These are phyloP conservation scores for Steinernema hermaphroditum DNA, from an alignment of 2,888 invertebrate species.

Conservation along the genomic window DNA sequence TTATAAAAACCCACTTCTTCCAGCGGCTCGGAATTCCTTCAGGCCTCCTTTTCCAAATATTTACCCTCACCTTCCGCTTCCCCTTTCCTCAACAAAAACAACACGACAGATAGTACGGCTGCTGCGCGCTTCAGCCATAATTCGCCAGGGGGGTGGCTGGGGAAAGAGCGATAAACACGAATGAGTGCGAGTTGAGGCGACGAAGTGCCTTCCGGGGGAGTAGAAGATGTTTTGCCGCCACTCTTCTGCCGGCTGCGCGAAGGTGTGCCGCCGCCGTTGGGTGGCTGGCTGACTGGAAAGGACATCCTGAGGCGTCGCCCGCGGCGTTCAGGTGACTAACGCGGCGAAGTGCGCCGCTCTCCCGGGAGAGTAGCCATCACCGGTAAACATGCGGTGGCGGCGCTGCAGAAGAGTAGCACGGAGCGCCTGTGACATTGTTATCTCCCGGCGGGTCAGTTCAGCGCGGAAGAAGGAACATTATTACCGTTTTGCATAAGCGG, in stretches of 20 bases:
- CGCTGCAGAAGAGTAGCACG: not conserved
- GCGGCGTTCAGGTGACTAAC: not conserved
- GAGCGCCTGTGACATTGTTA: not conserved
- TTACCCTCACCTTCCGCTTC: too few relatives aligned
- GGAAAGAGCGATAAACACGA: not conserved
- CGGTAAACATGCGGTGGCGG: conserved; percentile 17
- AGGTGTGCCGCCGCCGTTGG: not conserved
- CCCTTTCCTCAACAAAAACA: too few relatives aligned
- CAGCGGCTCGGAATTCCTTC: too few relatives aligned
- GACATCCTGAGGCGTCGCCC: not conserved
- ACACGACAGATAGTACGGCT: too few relatives aligned
- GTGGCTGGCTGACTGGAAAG: not conserved
- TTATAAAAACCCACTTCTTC: too few relatives aligned
- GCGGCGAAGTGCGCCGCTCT: not conserved
- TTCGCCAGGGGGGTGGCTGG: not conserved
- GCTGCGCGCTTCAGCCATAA: too few relatives aligned
- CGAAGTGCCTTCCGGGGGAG: conserved; percentile 4
- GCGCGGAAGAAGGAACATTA: conserved; percentile 27
- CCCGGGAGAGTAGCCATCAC: not conserved
- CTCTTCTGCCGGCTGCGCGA: not conserved
- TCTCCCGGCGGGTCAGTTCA: not conserved
- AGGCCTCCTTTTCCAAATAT: too few relatives aligned
- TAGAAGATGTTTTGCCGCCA: not conserved
- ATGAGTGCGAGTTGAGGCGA: not conserved
- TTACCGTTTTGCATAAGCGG: conserved; percentile 20